phyloP scores from a whole-genome alignment of 37 sponge, comb jelly and placozoan species.

The Haliclona indistincta region DNA sequence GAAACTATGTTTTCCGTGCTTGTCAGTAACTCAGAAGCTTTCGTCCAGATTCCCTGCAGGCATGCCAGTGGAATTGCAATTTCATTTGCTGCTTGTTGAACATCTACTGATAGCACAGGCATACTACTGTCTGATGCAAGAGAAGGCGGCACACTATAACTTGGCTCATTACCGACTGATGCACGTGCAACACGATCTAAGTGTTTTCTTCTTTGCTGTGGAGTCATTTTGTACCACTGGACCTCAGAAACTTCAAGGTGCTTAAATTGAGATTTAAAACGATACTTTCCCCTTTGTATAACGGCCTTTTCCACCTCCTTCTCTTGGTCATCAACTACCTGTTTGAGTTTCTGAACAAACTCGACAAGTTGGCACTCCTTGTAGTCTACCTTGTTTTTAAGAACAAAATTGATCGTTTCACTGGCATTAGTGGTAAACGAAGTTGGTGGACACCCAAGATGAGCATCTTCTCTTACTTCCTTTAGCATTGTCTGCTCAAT shows the following conservation, averaged over 20 bases:
- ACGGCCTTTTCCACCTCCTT: constrained; percentile 44
- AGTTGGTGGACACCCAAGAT: constrained; percentile 33
- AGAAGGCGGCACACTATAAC: background rate
- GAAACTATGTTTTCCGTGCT: background rate
- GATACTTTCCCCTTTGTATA: constrained; percentile 39
- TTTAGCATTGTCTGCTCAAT: constrained; percentile 9
- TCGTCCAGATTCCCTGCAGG: constrained; percentile 17
- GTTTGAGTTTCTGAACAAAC: constrained; percentile 5
- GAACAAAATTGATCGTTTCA: background rate
- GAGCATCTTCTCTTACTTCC: constrained; percentile 18
- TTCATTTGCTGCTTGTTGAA: background rate
- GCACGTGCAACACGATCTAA: constrained; percentile 5
- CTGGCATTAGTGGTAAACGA: constrained; percentile 19
- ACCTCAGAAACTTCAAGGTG: constrained; percentile 22
- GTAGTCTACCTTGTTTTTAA: constrained; percentile 20
- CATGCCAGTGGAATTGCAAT: constrained; percentile 2
- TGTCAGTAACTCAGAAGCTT: background rate
- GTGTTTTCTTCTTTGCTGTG: constrained; percentile 7
- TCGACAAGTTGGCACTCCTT: constrained; percentile 18
- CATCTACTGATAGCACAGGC: background rate
- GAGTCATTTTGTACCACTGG: constrained; percentile 33
- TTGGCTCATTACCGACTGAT: background rate
- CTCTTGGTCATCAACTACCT: constrained; percentile 19
- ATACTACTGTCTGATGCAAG: too few species aligned
- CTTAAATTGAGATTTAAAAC: constrained; percentile 11